Evolutionary conservation across 2,888 invertebrate species (phyloP).

Genomic region (Lissonota sp.): DNA sequence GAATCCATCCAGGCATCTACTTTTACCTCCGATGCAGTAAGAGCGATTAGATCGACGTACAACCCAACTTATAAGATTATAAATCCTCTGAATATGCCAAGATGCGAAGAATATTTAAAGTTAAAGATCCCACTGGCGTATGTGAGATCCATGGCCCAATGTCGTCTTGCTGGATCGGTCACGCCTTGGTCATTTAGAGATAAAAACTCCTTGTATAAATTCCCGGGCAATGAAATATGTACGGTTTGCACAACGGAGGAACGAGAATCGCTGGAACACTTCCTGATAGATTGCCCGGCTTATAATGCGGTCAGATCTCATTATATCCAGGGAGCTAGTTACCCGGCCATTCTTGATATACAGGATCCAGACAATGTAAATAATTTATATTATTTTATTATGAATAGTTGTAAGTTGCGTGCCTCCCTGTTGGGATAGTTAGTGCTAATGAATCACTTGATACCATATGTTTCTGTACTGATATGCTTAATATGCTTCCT

Average conservation of each 20-base stretch:
- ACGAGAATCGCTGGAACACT: background rate
- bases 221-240: background rate
- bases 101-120: background rate
- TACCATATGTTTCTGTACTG: too few relatives aligned
- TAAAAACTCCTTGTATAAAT: background rate
- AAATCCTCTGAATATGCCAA: background rate
- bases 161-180: background rate
- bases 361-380: too few relatives aligned
- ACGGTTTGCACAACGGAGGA: background rate
- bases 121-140: background rate
- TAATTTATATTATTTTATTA: too few relatives aligned
- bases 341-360: too few relatives aligned
- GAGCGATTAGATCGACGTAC: background rate
- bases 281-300: background rate
- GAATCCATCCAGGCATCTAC: background rate
- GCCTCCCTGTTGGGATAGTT: too few relatives aligned
- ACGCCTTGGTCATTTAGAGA: background rate
- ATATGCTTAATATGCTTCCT: too few relatives aligned
- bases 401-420: too few relatives aligned
- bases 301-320: background rate
- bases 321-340: too few relatives aligned
- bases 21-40: constrained; percentile 19
- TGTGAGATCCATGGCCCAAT: background rate
- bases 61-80: constrained; percentile 1
- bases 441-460: too few relatives aligned